Base-by-base conservation (phyloP, 2,888 invertebrate genomes). In the Drosophila sordidula region DNA sequence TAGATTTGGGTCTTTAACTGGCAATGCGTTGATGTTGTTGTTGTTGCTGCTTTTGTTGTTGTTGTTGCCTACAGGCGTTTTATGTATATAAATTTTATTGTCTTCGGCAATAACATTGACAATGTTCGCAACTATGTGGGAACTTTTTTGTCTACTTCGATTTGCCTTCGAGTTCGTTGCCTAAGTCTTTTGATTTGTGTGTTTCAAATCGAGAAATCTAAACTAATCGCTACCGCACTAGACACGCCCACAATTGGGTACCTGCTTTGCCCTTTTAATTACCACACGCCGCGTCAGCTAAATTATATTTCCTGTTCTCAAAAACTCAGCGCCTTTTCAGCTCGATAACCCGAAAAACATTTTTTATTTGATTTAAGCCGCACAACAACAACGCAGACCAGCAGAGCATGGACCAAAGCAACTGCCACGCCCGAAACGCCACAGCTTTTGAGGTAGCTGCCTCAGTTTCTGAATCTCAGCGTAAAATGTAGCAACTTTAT, bases 401-500 rank as follows among this genome's bases (percentile, higher is more conserved):
- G 56, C 59, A 55, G 49, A 45, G 18, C 42, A 47, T 9, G 16
- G 14, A 47, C 44, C 18, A 58, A n/a, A 55, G 51, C 67, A 56
- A 52, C 41, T 44, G 65, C 63, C 78, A 71, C 78, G 67, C 70
- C 79, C 56, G 36, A 54, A 47, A 46, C 59, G 69, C 68, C 64
- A 77, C 78, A 65, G 57, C 34, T 41, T 59, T 58, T 54, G 44
- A 54, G 36, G 49, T 64, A 45, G 70, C 49, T 63, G 57, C 22
- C 47, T 56, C 45, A 71, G 71, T 63, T 59, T 67, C 58, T 36
- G 63, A 58, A 44, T 49, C 54, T 38, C 54, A 80, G 90, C 88
- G 89, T 90, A 87, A 90, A 90, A 90, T 90, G 90, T 90, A 89
- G 90, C 90, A 90, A 90, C 90, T 90, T 90, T 90, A 90, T 90